These are phyloP conservation scores for Scaptomyza graminum DNA, from an alignment of 1,140 invertebrate species.

Conservation along the genomic window DNA sequence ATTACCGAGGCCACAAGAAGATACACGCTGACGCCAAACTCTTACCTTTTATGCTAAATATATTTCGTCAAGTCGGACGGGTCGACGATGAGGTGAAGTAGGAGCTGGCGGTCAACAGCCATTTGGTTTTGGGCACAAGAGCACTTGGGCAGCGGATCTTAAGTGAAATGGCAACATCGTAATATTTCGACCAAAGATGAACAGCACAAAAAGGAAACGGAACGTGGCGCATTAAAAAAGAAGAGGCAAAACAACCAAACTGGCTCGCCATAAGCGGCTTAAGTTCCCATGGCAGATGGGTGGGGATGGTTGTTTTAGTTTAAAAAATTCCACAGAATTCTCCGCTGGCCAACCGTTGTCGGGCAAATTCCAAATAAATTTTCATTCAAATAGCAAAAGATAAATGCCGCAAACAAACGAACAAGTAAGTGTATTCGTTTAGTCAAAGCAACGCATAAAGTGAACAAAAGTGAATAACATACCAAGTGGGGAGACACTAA, in stretches of 20 bases:
- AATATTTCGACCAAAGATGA: conserved; percentile 44
- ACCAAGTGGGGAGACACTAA: too few relatives aligned
- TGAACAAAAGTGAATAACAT: background rate
- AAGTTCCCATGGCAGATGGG: conserved; percentile 44
- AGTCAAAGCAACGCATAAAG: background rate
- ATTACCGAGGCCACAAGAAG: conserved; percentile 2
- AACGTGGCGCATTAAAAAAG: conserved; percentile 61
- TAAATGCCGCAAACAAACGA: conserved; percentile 46
- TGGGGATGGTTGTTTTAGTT: background rate
- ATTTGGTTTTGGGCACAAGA: conserved; percentile 70
- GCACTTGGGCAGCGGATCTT: conserved; percentile 74
- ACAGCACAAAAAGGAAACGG: conserved; percentile 13
- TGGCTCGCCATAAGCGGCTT: conserved; percentile 68
- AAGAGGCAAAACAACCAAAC: conserved; percentile 55
- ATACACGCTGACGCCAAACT: conserved; percentile 14
- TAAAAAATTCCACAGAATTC: conserved; percentile 29
- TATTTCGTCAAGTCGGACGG: conserved; percentile 23
- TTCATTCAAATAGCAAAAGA: conserved; percentile 20
- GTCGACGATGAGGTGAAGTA: background rate
- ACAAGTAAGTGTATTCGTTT: background rate
- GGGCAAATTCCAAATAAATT: conserved; percentile 14
- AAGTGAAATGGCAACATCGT: conserved; percentile 76
- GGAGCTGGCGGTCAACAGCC: conserved; percentile 42
- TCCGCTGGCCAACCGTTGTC: conserved; percentile 17
- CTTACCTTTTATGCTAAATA: conserved; percentile 80